Evolutionary conservation across 2,113 vertebrate species (phyloP).

Genomic region (Anolis sagrei): DNA sequence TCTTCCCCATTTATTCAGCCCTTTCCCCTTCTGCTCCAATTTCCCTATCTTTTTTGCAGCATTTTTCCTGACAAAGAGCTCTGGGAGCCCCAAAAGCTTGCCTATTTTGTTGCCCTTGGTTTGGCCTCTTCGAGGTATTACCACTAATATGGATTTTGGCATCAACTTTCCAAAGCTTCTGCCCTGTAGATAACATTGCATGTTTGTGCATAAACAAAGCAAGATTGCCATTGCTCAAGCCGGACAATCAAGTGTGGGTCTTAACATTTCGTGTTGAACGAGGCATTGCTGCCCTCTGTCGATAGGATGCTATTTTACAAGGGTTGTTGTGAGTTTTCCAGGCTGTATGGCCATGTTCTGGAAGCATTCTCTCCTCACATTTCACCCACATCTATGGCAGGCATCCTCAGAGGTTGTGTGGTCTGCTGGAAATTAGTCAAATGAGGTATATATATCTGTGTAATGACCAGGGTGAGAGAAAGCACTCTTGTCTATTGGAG

Average conservation of each 20-base stretch:
- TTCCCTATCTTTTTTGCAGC: background rate
- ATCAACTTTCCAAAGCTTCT: background rate
- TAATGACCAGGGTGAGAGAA: no score
- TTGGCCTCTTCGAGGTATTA: background rate
- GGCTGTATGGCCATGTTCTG: no score
- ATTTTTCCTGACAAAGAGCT: background rate
- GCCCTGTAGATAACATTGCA: background rate
- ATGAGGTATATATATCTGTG: no score
- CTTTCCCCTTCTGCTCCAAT: no score
- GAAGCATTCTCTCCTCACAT: no score
- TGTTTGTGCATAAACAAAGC: background rate
- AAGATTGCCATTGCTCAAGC: background rate
- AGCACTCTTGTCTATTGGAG: no score
- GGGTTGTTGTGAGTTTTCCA: no score
- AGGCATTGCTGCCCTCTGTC: conserved; percentile 17
- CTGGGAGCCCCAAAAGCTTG: background rate
- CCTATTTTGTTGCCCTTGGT: background rate
- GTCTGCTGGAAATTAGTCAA: no score
- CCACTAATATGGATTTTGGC: background rate
- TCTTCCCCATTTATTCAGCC: background rate
- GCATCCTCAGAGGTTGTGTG: no score
- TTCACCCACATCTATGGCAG: no score
- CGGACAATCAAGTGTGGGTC: background rate
- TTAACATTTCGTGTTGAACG: background rate
- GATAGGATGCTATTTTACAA: background rate